A percentile compares a stretch with the other conserved stretches of the same genome.
Conservation (phyloP, 1,140 invertebrate genomes). For the Cepaea nemoralis region DNA sequence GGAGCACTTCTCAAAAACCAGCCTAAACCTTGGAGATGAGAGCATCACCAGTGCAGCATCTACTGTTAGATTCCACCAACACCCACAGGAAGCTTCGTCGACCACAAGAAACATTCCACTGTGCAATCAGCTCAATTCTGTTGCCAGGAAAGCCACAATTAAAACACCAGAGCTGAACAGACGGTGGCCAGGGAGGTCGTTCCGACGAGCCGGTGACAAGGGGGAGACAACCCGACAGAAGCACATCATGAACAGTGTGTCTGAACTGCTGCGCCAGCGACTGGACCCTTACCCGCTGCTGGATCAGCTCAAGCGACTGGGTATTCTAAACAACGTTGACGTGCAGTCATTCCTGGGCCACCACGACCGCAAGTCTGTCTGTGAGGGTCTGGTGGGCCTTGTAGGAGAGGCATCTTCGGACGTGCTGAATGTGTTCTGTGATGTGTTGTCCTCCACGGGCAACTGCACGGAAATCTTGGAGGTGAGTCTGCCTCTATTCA, state of each 20-base stretch:
- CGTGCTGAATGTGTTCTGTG: slow-evolving; percentile 55
- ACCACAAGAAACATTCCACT: neutral
- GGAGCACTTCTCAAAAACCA: neutral
- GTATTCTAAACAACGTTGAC: slow-evolving; percentile 53
- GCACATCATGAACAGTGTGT: slow-evolving; percentile 59
- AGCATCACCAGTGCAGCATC: neutral
- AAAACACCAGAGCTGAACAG: slow-evolving; percentile 55
- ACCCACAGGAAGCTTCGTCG: neutral
- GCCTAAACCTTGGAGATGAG: neutral
- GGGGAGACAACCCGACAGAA: slow-evolving; percentile 55
- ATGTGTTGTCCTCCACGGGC: slow-evolving; percentile 50
- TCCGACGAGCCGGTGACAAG: slow-evolving; percentile 50
- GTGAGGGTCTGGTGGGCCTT: slow-evolving; percentile 58
- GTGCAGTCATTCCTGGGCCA: slow-evolving; percentile 56
- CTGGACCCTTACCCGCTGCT: slow-evolving; percentile 59
- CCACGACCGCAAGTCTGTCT: slow-evolving; percentile 59
- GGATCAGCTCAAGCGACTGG: slow-evolving; percentile 49
- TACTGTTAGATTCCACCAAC: slow-evolving; percentile 20
- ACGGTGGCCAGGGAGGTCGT: slow-evolving; percentile 22
- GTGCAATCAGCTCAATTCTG: slow-evolving; percentile 3
- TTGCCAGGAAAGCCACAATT: slow-evolving; percentile 46
- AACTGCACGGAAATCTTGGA: slow-evolving; percentile 49
- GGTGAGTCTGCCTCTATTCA: slow-evolving; percentile 19
- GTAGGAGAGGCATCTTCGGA: slow-evolving; percentile 54
- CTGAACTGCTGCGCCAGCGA: slow-evolving; percentile 63